These are phyloP conservation scores for Rotaria socialis DNA, from an alignment of 2,888 invertebrate genomes.

Conservation along the genomic window DNA sequence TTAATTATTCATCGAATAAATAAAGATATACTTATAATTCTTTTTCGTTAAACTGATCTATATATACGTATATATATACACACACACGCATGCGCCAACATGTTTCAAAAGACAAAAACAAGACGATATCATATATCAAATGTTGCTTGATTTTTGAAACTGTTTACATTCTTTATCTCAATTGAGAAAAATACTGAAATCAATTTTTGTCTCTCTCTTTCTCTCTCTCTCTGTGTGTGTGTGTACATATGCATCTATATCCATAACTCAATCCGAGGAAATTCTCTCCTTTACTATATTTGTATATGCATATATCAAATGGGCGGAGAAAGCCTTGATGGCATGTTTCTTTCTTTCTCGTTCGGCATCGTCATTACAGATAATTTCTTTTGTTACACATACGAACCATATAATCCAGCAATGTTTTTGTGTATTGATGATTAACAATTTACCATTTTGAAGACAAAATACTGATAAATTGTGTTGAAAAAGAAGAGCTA, in stretches of 20 bases:
- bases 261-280: neutral
- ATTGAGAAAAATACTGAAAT: neutral
- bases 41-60: neutral
- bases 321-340: neutral
- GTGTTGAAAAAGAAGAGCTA: neutral
- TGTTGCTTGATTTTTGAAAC: neutral
- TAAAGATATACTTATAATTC: neutral
- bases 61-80: too few species aligned
- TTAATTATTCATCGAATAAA: neutral
- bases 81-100: too few species aligned
- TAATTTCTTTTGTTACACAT: slow-evolving; percentile 21
- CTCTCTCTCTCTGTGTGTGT: too few species aligned
- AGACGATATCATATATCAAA: too few species aligned
- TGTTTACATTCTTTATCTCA: neutral
- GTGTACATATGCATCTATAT: neutral
- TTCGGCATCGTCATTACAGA: neutral
- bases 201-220: neutral
- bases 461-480: neutral
- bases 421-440: neutral
- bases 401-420: neutral
- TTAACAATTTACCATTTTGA: slow-evolving; percentile 17
- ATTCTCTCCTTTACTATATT: neutral
- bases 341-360: slow-evolving; percentile 4
- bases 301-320: slow-evolving; percentile 9
- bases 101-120: too few species aligned